Conservation (phyloP, 2,113 vertebrate species). For the Nannobrachium achirus region DNA sequence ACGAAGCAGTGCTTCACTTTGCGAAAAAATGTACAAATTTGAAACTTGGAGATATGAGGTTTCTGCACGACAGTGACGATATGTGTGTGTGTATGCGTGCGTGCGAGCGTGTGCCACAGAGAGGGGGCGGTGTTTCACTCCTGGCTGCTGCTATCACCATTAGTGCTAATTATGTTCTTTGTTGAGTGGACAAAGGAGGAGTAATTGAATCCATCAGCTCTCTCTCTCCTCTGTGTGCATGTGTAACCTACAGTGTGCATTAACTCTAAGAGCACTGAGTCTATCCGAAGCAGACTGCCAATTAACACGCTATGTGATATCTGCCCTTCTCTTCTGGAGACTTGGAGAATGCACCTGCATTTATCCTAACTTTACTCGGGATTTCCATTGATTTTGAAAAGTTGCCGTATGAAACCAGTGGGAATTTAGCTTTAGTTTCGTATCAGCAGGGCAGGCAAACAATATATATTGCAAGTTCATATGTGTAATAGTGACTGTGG, state of each 20-base stretch:
- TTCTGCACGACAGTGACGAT: neutral
- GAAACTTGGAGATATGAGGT: no score
- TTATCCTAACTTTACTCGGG: no score
- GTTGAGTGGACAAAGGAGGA: slow-evolving; percentile 45
- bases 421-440: no score
- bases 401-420: no score
- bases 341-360: no score
- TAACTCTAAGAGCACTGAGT: neutral
- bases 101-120: neutral
- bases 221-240: slow-evolving; percentile 23
- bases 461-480: no score
- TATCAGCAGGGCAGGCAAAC: no score
- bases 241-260: neutral
- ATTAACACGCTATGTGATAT: neutral
- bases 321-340: neutral
- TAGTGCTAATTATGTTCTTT: slow-evolving; percentile 60
- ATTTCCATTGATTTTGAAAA: no score
- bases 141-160: slow-evolving; percentile 36
- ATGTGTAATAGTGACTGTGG: no score
- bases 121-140: neutral
- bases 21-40: no score
- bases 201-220: slow-evolving; percentile 44
- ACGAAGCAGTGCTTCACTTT: no score
- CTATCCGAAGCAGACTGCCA: neutral
- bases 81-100: slow-evolving; percentile 3